These are phyloP conservation scores for Pardalotus punctatus DNA, from an alignment of 2,113 vertebrate species.

Conservation along the genomic window DNA sequence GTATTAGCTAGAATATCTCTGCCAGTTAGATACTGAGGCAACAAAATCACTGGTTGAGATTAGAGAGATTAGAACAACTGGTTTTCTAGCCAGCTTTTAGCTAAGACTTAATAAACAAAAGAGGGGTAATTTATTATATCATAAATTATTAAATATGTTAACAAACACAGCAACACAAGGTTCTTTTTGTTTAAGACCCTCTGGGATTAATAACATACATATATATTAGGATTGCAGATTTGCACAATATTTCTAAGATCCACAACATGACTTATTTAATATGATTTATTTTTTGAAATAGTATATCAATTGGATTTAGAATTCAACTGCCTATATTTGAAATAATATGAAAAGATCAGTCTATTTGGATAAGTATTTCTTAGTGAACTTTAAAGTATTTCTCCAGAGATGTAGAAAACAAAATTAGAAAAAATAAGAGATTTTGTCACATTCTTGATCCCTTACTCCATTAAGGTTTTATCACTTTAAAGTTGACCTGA, in stretches of 20 bases:
- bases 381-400: background rate
- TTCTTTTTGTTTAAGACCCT: background rate
- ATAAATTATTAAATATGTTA: slow-evolving; percentile 26
- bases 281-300: background rate
- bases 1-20: background rate
- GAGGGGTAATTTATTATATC: slow-evolving; percentile 20
- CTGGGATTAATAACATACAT: background rate
- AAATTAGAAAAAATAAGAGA: background rate
- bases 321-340: background rate
- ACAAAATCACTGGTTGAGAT: slow-evolving; percentile 26
- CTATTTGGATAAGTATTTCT: background rate
- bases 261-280: background rate
- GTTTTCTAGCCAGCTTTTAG: slow-evolving; percentile 13
- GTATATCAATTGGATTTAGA: background rate
- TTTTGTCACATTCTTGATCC: slow-evolving; percentile 12
- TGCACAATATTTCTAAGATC: background rate
- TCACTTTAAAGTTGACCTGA: slow-evolving; percentile 43
- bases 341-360: background rate
- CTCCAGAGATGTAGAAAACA: slow-evolving; percentile 24
- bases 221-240: background rate
- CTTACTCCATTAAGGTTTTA: slow-evolving; percentile 52
- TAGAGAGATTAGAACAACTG: slow-evolving; percentile 22
- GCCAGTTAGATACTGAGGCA: background rate
- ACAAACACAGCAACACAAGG: background rate
- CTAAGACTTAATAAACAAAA: slow-evolving; percentile 41